Evolutionary conservation across 2,888 invertebrate genomes (phyloP), one percentile per base, ranked within the genome.

Genomic region (Thumatha senex): DNA sequence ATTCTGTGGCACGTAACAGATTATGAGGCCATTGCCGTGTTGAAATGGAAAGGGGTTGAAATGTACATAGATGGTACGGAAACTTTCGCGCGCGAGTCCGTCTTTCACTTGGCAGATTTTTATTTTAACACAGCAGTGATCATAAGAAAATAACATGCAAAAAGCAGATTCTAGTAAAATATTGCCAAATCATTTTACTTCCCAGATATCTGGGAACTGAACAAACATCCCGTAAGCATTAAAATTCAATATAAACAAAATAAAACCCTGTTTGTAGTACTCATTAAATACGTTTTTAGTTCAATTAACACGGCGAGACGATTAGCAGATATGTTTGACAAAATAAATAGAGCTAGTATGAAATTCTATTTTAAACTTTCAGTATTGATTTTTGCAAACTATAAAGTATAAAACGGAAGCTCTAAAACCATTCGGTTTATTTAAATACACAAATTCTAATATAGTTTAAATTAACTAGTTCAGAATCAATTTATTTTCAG

Each of bases 361-460:
- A 18, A 40, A 52, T 29, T 31, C 30, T 36, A 46, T 48, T 12
- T 46, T 54, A 47, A 15, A 30, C 10, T 15, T 33, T 43, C 30
- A 33, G 39, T 18, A 44, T 60, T 51, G 30, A n/a, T 45, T 58
- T 65, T 57, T 49, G 45, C 57, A 36, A 29, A 12, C 35, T 11
- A 40, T 52, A 44, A 44, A 51, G 13, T 39, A 4, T 7, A 3
- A 29, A 29, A 45, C 40, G 35, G 10, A 40, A 11, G 48, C 38
- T 15, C 41, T 38, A 13, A 15, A 12, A 15, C 12, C 13, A 36
- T 33, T 10, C 30, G 15, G 41, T 18, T 42, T 11, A 38, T 18
- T 24, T 24, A 24, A 42, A 38, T 12, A 13, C 12, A 18, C 8
- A 42, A 33, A 38, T 48, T 31, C 18, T 24, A 5, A 5, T 24